Conservation (phyloP, 2,888 invertebrate genomes). For the Coenonympha arcania region DNA sequence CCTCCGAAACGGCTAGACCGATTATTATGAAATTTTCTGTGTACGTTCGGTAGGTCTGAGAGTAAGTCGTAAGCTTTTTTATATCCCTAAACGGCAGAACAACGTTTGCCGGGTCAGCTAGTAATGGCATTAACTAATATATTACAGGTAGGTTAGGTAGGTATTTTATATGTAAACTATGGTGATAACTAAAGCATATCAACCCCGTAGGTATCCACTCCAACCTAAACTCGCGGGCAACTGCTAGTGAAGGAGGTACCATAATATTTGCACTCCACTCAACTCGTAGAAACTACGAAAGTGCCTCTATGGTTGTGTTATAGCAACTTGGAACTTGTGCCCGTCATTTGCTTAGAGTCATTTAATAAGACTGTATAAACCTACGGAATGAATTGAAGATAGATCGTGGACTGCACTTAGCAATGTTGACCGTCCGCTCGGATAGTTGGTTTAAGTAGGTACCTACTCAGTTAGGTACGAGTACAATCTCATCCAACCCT, state of each 20-base stretch:
- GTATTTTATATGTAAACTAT: too few relatives aligned
- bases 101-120: too few relatives aligned
- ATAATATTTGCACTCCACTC: slow-evolving; percentile 27
- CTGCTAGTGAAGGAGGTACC: neutral
- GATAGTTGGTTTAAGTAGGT: neutral
- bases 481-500: too few relatives aligned
- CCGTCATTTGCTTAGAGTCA: slow-evolving; percentile 56
- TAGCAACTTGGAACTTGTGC: slow-evolving; percentile 38
- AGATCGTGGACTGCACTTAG: slow-evolving; percentile 12
- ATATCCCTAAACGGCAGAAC: too few relatives aligned
- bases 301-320: slow-evolving; percentile 14
- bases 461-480: neutral
- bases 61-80: too few relatives aligned
- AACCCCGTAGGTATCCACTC: neutral
- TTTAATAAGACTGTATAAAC: slow-evolving; percentile 64
- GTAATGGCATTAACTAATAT: too few relatives aligned
- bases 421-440: slow-evolving; percentile 16
- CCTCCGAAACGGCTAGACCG: too few relatives aligned
- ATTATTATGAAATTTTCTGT: too few relatives aligned
- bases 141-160: too few relatives aligned
- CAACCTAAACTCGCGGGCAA: neutral
- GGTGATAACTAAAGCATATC: too few relatives aligned
- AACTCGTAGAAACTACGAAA: slow-evolving; percentile 46
- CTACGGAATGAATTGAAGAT: slow-evolving; percentile 33
- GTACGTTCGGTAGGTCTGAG: too few relatives aligned